A percentile compares a stretch with the other conserved stretches of the same genome.
Evolutionary conservation across 2,888 invertebrate genomes (phyloP).

Genomic region (Blastobasis lacticolella): DNA sequence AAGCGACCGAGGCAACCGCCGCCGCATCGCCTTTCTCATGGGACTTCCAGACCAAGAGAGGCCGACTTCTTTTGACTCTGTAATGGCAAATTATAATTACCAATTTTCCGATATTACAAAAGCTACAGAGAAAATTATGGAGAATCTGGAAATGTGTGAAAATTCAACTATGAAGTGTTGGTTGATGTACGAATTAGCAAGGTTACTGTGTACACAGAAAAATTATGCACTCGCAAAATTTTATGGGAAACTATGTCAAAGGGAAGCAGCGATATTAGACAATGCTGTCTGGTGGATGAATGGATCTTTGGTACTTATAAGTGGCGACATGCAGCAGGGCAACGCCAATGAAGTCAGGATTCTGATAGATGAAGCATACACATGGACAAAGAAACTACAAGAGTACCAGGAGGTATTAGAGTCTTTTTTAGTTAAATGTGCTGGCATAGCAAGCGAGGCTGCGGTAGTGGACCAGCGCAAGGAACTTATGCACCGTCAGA

Average conservation of each 20-base stretch:
- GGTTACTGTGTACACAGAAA: constrained; percentile 54
- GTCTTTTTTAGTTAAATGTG: constrained; percentile 54
- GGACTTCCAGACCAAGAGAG: constrained; percentile 50
- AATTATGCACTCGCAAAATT: constrained; percentile 62
- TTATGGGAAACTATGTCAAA: constrained; percentile 61
- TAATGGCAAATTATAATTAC: constrained; percentile 60
- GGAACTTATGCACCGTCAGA: constrained; percentile 47
- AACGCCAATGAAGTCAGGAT: constrained; percentile 61
- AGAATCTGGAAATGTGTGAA: constrained; percentile 59
- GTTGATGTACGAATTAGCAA: constrained; percentile 59
- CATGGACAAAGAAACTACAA: constrained; percentile 53
- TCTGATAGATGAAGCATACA: constrained; percentile 57
- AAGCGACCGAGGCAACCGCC: constrained; percentile 59
- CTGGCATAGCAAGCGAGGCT: constrained; percentile 49
- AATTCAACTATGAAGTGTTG: constrained; percentile 64
- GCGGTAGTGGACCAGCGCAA: constrained; percentile 53
- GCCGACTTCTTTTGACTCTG: constrained; percentile 60
- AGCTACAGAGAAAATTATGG: constrained; percentile 46
- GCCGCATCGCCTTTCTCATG: constrained; percentile 63
- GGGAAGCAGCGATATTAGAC: constrained; percentile 50
- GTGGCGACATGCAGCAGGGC: constrained; percentile 65
- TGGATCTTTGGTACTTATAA: constrained; percentile 57
- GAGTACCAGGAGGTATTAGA: constrained; percentile 51
- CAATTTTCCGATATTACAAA: constrained; percentile 56
- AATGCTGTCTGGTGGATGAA: constrained; percentile 62